A percentile compares a stretch with the other conserved stretches of the same genome.
These are phyloP conservation scores for Operophtera brumata DNA, from an alignment of 2,888 invertebrate genomes.

Conservation along the genomic window DNA sequence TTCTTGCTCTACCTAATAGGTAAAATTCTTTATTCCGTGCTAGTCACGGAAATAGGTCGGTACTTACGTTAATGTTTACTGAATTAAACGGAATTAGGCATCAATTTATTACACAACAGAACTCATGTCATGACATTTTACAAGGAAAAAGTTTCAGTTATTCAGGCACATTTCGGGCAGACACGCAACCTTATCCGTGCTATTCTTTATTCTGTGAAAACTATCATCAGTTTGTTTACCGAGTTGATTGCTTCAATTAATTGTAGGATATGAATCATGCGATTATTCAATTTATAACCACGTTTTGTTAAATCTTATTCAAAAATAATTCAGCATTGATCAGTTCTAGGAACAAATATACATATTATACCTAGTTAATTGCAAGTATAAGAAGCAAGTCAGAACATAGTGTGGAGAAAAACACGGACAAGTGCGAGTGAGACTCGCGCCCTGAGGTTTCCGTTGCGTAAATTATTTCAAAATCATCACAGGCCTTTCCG, in stretches of 20 bases:
- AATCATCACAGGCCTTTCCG: no score
- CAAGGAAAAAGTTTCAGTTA: slow-evolving; percentile 11
- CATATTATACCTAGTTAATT: no score
- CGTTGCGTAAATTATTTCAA: no score
- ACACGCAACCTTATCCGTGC: slow-evolving; percentile 38
- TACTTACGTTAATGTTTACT: neutral
- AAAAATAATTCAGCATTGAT: no score
- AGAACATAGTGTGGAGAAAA: no score
- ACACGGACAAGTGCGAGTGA: no score
- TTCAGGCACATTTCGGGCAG: slow-evolving; percentile 29
- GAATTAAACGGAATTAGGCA: slow-evolving; percentile 4
- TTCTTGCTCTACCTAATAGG: neutral
- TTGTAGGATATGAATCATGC: slow-evolving; percentile 45
- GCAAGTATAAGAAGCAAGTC: no score
- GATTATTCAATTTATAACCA: slow-evolving; percentile 39
- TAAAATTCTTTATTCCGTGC: no score
- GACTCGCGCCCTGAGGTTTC: no score
- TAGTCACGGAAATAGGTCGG: no score
- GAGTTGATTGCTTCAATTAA: slow-evolving; percentile 48
- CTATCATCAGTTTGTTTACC: slow-evolving; percentile 42
- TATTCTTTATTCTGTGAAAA: slow-evolving; percentile 6
- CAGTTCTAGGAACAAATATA: no score
- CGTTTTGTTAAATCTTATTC: slow-evolving; percentile 10
- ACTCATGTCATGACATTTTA: slow-evolving; percentile 10
- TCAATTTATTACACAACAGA: slow-evolving; percentile 13